Evolutionary conservation across 2,797 vertebrate species (phyloP).

Genomic region (Alca torda): DNA sequence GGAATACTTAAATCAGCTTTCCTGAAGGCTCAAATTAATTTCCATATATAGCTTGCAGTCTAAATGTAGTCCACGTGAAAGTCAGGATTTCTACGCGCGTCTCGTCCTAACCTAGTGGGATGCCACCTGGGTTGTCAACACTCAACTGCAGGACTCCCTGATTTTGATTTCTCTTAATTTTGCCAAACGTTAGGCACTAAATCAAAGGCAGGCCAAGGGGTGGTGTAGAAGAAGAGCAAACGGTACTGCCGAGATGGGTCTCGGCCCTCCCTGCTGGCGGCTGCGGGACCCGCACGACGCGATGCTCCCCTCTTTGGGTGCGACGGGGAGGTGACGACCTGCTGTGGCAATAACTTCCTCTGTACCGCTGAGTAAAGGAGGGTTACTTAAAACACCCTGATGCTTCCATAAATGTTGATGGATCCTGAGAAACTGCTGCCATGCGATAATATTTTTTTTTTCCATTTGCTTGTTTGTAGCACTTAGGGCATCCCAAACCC

Average conservation of each 20-base stretch:
- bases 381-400: neutral
- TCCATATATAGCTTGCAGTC: neutral
- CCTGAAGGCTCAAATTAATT: neutral
- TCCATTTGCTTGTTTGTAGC: neutral
- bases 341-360: neutral
- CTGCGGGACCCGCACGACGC: neutral
- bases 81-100: neutral
- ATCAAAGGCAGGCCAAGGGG: neutral
- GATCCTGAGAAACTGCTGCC: neutral
- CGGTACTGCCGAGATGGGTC: rapidly evolving
- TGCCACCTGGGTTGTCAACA: neutral
- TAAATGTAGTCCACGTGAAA: neutral
- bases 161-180: neutral
- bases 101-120: neutral
- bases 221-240: neutral
- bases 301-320: rapidly evolving
- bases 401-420: neutral
- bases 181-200: neutral
- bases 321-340: neutral
- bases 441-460: neutral
- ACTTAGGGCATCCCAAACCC: neutral
- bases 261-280: neutral
- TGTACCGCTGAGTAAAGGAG: rapidly evolving
- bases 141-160: neutral
- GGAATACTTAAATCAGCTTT: neutral